phyloP scores from a whole-genome alignment of 2,113 vertebrate genomes.

The Eulacestoma nigropectus region DNA sequence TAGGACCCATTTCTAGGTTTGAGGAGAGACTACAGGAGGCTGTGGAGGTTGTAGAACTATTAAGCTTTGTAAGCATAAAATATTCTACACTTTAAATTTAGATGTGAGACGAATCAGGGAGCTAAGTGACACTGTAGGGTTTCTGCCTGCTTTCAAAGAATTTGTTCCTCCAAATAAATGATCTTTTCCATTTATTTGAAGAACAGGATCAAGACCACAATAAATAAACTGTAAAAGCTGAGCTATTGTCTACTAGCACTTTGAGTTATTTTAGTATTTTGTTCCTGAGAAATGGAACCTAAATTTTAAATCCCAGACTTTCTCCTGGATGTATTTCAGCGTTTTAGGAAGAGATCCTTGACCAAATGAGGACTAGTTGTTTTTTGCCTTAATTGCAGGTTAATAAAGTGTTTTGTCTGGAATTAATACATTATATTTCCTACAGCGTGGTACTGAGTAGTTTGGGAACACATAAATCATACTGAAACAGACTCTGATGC shows the following conservation, averaged over 20 bases:
- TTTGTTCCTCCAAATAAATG: not conserved
- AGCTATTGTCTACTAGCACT: not conserved
- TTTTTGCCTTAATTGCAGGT: not conserved
- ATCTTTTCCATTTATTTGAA: not conserved
- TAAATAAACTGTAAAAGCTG: not conserved
- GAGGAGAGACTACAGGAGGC: not conserved
- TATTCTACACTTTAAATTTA: not conserved
- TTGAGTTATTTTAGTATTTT: not conserved
- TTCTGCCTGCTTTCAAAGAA: not conserved
- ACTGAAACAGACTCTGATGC: constrained; percentile 8
- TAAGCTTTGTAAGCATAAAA: not conserved
- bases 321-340: not conserved
- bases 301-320: not conserved
- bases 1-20: not conserved
- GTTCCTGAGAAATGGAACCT: not conserved
- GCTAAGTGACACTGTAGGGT: not conserved
- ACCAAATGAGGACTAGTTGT: not conserved
- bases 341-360: not conserved
- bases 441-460: not conserved
- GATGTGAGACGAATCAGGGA: not conserved
- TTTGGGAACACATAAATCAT: constrained; percentile 46
- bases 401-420: constrained; percentile 1
- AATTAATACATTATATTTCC: not conserved
- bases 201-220: not conserved
- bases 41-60: not conserved